Percentiles rank a stretch among this genome's conserved stretches.
Evolutionary conservation across 2,888 invertebrate genomes (phyloP).

Genomic region (Hypomecis atomaria): DNA sequence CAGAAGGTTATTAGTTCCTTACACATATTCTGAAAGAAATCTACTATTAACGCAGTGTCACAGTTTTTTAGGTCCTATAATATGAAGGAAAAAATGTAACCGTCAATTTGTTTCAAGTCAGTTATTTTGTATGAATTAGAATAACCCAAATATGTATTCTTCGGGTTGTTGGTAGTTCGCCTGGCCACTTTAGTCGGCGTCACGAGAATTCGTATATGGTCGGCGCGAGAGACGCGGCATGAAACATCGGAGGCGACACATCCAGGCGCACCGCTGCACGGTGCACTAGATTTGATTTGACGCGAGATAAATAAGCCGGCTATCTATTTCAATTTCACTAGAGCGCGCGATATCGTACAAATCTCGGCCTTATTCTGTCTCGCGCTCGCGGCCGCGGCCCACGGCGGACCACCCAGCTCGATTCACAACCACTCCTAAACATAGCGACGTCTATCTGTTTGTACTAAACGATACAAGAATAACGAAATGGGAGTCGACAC

Average conservation of each 20-base stretch:
- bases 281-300: conserved; percentile 78
- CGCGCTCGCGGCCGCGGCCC: conserved; percentile 56
- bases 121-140: no score
- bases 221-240: conserved; percentile 40
- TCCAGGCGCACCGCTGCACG: conserved; percentile 63
- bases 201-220: not conserved
- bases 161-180: no score
- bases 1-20: no score
- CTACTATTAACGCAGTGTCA: no score
- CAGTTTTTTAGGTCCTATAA: no score
- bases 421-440: conserved; percentile 72
- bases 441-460: conserved; percentile 73
- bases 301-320: conserved; percentile 72
- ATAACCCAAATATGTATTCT: no score
- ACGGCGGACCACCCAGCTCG: conserved; percentile 77
- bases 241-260: conserved; percentile 67
- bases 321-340: conserved; percentile 79
- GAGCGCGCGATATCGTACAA: conserved; percentile 76
- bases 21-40: no score
- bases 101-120: no score
- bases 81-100: no score
- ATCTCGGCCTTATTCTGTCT: conserved; percentile 77
- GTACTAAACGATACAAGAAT: conserved; percentile 67
- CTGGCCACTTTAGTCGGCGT: not conserved
- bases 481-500: conserved; percentile 61